Percentiles rank a stretch among this genome's conserved stretches.
Evolutionary conservation across 2,113 vertebrate genomes (phyloP).

Genomic region (Nesogale talazaci): DNA sequence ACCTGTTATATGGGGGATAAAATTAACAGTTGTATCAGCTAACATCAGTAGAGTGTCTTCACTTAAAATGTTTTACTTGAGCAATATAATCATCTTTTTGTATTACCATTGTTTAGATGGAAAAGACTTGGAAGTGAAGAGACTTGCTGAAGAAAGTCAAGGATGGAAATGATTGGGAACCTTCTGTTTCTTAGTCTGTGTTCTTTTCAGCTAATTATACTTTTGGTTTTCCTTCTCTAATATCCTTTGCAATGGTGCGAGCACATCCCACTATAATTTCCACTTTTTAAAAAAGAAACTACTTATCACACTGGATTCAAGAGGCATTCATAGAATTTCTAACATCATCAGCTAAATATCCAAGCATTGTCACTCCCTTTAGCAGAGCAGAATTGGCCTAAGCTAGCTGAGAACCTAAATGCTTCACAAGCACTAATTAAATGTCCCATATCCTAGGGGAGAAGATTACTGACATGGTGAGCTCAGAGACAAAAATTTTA

Average conservation of each 20-base stretch:
- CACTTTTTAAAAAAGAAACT: background rate
- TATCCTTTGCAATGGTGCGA: background rate
- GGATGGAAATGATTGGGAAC: background rate
- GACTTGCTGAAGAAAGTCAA: background rate
- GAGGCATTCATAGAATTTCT: background rate
- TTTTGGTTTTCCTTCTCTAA: background rate
- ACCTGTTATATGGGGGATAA: background rate
- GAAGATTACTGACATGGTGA: background rate
- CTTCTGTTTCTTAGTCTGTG: background rate
- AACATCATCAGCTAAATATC: background rate
- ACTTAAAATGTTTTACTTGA: background rate
- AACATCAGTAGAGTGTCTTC: background rate
- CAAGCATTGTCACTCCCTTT: background rate
- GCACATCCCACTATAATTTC: background rate
- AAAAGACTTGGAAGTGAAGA: background rate
- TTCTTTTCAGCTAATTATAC: background rate
- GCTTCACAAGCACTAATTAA: background rate
- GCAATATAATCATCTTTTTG: background rate
- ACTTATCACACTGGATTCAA: background rate
- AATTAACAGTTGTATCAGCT: background rate
- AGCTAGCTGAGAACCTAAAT: conserved; percentile 28
- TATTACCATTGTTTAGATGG: background rate
- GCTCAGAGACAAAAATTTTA: background rate
- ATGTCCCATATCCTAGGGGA: background rate
- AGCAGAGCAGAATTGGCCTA: conserved; percentile 7